These are phyloP conservation scores for Microctonus brassicae DNA, from an alignment of 2,888 invertebrate species.

Conservation along the genomic window DNA sequence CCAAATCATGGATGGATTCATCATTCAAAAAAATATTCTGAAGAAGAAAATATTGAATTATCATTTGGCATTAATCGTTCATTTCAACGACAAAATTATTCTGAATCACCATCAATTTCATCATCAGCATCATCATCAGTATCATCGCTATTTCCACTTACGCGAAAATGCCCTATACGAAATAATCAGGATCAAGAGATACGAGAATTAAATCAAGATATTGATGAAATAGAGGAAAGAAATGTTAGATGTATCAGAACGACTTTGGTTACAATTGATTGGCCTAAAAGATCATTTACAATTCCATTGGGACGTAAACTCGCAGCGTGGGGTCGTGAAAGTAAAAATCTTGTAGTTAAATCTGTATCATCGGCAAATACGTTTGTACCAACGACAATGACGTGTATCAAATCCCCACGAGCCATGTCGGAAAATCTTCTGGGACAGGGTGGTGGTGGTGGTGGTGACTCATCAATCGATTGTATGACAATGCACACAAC, in stretches of 20 bases:
- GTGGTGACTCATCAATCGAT: conserved; percentile 32
- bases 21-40: not conserved
- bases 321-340: conserved; percentile 41
- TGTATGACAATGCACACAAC: conserved; percentile 41
- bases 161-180: conserved; percentile 18
- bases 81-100: conserved; percentile 9
- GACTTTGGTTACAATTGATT: conserved; percentile 25
- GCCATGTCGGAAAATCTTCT: conserved; percentile 66
- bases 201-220: not conserved
- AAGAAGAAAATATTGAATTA: conserved; percentile 2
- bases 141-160: conserved; percentile 20
- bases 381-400: conserved; percentile 62
- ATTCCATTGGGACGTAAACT: conserved; percentile 37
- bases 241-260: not conserved
- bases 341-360: conserved; percentile 59
- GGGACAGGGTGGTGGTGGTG: conserved; percentile 59
- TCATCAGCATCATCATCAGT: conserved; percentile 26
- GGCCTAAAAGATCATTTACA: conserved; percentile 44
- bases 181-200: not conserved
- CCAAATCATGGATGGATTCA: not conserved
- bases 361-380: conserved; percentile 64
- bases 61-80: not conserved
- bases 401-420: conserved; percentile 66
- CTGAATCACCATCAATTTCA: conserved; percentile 19
- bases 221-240: not conserved